Evolutionary conservation across 1,140 invertebrate species (phyloP).

Genomic region (Drosophila ironensis): DNA sequence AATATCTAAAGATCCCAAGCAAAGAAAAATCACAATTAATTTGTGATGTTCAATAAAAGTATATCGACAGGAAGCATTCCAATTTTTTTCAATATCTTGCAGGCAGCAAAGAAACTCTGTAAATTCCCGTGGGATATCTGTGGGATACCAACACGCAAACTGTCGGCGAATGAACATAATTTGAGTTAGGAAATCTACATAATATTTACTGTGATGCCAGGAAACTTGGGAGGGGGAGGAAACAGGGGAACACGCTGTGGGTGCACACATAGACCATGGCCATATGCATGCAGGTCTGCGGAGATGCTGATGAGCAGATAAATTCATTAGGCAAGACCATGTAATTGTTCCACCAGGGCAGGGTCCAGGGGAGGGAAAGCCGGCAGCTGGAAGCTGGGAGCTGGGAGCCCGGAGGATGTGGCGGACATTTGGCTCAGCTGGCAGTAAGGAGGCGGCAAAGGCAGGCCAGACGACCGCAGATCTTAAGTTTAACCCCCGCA

Average conservation of each 20-base stretch:
- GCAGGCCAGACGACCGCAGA: slow-evolving; percentile 56
- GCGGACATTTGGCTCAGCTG: slow-evolving; percentile 60
- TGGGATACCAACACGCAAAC: slow-evolving; percentile 61
- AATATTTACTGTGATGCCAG: slow-evolving; percentile 73
- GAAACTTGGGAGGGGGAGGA: too few relatives aligned
- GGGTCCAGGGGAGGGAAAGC: slow-evolving; percentile 22
- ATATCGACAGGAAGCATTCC: too few relatives aligned
- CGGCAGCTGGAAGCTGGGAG: neutral
- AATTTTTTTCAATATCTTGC: slow-evolving; percentile 70
- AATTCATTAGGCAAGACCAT: slow-evolving; percentile 82
- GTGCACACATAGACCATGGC: slow-evolving; percentile 42
- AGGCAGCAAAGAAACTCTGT: neutral
- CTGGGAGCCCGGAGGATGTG: slow-evolving; percentile 37
- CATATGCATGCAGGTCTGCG: slow-evolving; percentile 50
- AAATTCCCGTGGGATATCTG: neutral
- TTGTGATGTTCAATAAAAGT: too few relatives aligned
- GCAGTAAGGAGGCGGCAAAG: slow-evolving; percentile 32
- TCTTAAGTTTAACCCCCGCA: slow-evolving; percentile 56
- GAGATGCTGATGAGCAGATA: slow-evolving; percentile 81
- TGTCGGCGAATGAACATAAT: slow-evolving; percentile 75
- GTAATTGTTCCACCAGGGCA: slow-evolving; percentile 80
- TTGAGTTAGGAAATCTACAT: slow-evolving; percentile 80
- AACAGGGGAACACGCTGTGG: too few relatives aligned
- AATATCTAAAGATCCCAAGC: too few relatives aligned
- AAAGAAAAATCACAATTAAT: too few relatives aligned